These are phyloP conservation scores for Tetragonisca angustula DNA, from an alignment of 2,888 invertebrate species.

Conservation along the genomic window DNA sequence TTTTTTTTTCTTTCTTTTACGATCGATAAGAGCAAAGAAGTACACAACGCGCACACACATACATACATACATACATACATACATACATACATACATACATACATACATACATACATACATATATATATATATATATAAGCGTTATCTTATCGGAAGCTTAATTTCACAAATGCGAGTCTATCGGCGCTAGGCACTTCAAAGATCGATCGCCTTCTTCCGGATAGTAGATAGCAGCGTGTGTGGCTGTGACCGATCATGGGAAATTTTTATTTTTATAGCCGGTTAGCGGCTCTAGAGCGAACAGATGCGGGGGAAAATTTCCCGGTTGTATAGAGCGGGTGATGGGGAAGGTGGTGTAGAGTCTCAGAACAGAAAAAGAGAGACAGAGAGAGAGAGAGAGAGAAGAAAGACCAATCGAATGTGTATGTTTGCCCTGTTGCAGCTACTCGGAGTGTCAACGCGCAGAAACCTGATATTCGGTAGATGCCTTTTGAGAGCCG, in stretches of 20 bases:
- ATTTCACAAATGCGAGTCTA: constrained; percentile 40
- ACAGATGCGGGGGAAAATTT: background rate
- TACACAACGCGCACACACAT: background rate
- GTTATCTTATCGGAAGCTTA: constrained; percentile 52
- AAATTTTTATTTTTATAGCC: background rate
- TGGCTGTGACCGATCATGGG: too few species aligned
- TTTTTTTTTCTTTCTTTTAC: background rate
- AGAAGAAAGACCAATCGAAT: constrained; percentile 8
- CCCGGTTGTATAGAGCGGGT: background rate
- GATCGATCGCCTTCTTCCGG: constrained; percentile 11
- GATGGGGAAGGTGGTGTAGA: too few species aligned
- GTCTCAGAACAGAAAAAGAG: background rate
- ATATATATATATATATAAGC: background rate
- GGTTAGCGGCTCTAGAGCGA: background rate
- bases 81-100: background rate
- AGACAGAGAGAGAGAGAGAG: background rate
- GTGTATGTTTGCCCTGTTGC: constrained; percentile 22
- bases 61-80: too few species aligned
- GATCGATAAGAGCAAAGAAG: constrained; percentile 38
- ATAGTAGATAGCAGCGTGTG: too few species aligned
- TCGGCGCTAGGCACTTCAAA: background rate
- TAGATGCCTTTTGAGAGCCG: constrained; percentile 55
- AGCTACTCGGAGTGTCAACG: constrained; percentile 24
- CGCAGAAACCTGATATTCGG: constrained; percentile 43
- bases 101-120: background rate